A percentile compares a stretch with the other conserved stretches of the same genome.
phyloP scores from a whole-genome alignment of 92 coral and sea anemone genomes.

The Phenganax marumi region DNA sequence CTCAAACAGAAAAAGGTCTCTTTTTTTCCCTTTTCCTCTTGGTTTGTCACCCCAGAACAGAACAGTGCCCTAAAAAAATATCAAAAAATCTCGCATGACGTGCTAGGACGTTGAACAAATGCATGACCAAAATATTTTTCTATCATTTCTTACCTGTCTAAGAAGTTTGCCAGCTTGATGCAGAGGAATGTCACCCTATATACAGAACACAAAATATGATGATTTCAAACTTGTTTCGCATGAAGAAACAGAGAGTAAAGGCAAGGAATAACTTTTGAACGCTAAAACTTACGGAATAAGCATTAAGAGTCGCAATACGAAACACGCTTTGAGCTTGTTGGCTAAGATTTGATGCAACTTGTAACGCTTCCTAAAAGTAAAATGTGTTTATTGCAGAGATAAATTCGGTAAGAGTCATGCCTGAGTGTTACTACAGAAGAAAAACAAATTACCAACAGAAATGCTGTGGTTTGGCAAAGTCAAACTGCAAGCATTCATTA shows the following conservation, averaged over 20 bases:
- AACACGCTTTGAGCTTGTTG: conserved; percentile 61
- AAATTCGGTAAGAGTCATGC: no score
- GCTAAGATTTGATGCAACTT: conserved; percentile 37
- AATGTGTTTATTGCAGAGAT: not conserved
- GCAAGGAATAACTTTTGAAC: not conserved
- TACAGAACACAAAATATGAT: not conserved
- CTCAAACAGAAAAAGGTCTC: conserved; percentile 88
- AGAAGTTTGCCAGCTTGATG: conserved; percentile 83
- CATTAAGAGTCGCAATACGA: conserved; percentile 27
- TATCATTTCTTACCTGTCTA: conserved; percentile 64
- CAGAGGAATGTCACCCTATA: conserved; percentile 93
- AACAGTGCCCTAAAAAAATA: conserved; percentile 67
- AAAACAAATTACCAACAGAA: no score
- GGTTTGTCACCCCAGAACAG: conserved; percentile 96
- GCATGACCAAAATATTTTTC: not conserved
- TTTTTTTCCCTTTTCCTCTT: conserved; percentile 93
- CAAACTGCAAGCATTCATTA: not conserved
- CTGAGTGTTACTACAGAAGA: no score
- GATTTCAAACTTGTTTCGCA: no score
- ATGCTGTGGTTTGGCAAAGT: not conserved
- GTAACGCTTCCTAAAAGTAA: conserved; percentile 50
- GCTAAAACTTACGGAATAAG: conserved; percentile 23
- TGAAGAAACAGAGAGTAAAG: no score
- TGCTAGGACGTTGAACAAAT: not conserved
- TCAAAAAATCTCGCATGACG: not conserved